Conservation (phyloP, 2,888 invertebrate species). For the Colostygia pectinataria region DNA sequence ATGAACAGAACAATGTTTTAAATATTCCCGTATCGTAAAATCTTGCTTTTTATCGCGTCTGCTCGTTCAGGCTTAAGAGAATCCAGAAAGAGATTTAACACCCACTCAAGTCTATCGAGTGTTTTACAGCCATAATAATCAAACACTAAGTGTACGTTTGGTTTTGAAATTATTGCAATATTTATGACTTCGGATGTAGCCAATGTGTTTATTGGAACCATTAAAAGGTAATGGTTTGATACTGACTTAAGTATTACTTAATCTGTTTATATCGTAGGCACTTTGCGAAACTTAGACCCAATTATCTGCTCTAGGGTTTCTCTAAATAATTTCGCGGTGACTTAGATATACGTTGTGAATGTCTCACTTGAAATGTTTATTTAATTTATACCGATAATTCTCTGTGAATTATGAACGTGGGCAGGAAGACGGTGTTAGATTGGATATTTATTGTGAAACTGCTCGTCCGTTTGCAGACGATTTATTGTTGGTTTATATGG, state of each 20-base stretch:
- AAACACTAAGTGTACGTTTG: constrained; percentile 54
- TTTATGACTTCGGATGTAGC: constrained; percentile 39
- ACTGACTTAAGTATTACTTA: constrained; percentile 35
- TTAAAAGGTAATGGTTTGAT: constrained; percentile 39
- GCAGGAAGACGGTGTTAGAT: constrained; percentile 78
- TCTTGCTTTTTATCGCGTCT: constrained; percentile 73
- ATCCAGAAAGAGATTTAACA: constrained; percentile 69
- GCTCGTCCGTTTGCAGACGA: constrained; percentile 67
- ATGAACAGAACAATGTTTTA: constrained; percentile 77
- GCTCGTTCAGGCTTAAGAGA: constrained; percentile 57
- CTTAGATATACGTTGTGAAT: constrained; percentile 67
- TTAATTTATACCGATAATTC: constrained; percentile 79
- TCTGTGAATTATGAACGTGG: constrained; percentile 74
- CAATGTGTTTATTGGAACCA: constrained; percentile 40
- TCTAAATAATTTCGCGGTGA: constrained; percentile 57
- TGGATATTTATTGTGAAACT: constrained; percentile 75
- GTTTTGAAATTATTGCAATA: constrained; percentile 56
- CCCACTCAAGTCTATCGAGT: constrained; percentile 62
- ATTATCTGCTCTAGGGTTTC: constrained; percentile 53
- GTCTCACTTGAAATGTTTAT: constrained; percentile 77
- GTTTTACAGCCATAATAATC: constrained; percentile 58
- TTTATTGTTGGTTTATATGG: constrained; percentile 57
- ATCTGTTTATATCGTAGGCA: constrained; percentile 14
- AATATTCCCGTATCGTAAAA: constrained; percentile 75
- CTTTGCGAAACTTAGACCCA: constrained; percentile 40